Evolutionary conservation across 2,113 vertebrate species (phyloP).

Genomic region (Rynchops niger): DNA sequence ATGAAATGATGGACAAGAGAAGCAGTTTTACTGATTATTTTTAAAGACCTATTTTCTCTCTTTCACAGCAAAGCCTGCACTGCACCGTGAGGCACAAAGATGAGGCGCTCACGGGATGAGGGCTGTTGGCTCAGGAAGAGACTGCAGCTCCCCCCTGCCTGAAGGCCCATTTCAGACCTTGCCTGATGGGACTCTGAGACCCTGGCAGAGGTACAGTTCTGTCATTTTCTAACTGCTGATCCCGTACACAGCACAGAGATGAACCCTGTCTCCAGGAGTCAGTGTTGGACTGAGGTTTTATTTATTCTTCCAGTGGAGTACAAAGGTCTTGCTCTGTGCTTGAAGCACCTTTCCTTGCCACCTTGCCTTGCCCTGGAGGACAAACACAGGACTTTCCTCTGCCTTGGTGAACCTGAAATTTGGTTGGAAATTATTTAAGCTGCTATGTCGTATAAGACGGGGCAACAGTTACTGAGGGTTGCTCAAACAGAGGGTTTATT

Average conservation of each 20-base stretch:
- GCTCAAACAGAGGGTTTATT: neutral
- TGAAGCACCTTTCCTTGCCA: neutral
- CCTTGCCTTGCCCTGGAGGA: neutral
- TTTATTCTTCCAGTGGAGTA: neutral
- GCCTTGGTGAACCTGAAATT: neutral
- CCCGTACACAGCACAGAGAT: neutral
- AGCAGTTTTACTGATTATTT: neutral
- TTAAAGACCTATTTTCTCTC: neutral
- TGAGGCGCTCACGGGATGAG: neutral
- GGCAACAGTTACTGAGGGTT: neutral
- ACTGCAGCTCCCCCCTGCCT: neutral
- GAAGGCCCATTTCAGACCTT: neutral
- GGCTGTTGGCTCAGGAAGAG: neutral
- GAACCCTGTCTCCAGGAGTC: neutral
- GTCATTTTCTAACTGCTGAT: neutral
- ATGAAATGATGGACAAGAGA: neutral
- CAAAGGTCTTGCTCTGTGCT: neutral
- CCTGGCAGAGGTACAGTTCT: neutral
- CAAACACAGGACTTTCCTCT: neutral
- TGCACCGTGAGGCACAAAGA: neutral
- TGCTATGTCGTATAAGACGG: neutral
- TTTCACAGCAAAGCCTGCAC: neutral
- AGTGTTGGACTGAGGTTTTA: neutral
- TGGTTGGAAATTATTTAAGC: neutral
- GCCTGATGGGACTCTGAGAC: neutral